Evolutionary conservation across 2,888 invertebrate genomes (phyloP), one percentile per base, ranked within the genome.

Genomic region (Yponomeuta plumbellus): DNA sequence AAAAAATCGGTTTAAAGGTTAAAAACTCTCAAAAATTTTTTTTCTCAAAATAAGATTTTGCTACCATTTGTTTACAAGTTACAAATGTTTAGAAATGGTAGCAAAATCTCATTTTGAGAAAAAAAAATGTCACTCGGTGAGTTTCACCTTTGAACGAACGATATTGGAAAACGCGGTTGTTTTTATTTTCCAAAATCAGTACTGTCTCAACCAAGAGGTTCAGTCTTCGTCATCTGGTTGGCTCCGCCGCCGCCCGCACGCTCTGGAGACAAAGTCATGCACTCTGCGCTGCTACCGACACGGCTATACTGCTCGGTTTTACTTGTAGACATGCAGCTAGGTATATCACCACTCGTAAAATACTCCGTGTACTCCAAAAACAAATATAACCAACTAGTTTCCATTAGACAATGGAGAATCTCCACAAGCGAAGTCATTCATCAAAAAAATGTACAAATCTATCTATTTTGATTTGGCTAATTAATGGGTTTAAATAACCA

Each of bases 321-420:
- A 56, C 64, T 61, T 23, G 70, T 74, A 76, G 73, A 77, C 88
- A 88, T 88, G 88, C 88, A 88, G 86, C 86, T 88, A 86, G 26
- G 26, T 26, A 26, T 44, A 70, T 81, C 44, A 56, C 23, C 52
- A 56, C 8, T 64, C 13, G 3, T 39, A 34, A 11, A 23, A 26
- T 61, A 61, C 61, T 23, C 21, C 21, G 58, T 58, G 11, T 11
- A 21, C 61, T 21, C 61, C n/a, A 63, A 23, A 40, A 63, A 63
- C 20, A 40, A 11, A 13, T 17, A 4, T 61, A 61, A 13, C 23
- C 20, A 34, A 34, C 34, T 20, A 23, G 13, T 34, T 22, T 61
- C 17, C 17, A 17, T 61, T n/a, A 5, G 11, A 17, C 23, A 64
- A 52, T 84, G 85, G 82, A 84, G 78, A 86, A 77, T 70, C 81